phyloP scores from a whole-genome alignment of 2,113 vertebrate species.

The Phalacrocorax brasilianus region DNA sequence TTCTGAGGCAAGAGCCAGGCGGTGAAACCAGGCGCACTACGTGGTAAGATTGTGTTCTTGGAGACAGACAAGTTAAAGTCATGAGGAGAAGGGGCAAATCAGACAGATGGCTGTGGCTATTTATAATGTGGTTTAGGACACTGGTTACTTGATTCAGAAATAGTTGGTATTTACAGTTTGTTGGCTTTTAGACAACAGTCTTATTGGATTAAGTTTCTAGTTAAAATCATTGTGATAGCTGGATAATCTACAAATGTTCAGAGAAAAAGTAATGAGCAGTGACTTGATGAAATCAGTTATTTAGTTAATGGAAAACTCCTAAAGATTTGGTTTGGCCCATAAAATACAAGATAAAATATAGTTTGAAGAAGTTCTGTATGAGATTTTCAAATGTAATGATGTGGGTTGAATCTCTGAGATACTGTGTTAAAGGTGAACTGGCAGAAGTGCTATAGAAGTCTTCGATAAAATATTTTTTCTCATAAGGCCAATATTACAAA shows the following conservation, averaged over 20 bases:
- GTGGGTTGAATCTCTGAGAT: neutral
- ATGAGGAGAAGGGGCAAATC: slow-evolving; percentile 49
- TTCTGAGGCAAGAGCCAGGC: neutral
- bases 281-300: neutral
- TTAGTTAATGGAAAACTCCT: neutral
- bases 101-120: slow-evolving; percentile 49
- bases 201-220: neutral
- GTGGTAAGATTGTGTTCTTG: neutral
- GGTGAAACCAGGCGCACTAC: fast-evolving
- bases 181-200: neutral
- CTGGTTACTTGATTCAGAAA: slow-evolving; percentile 36
- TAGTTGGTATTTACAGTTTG: slow-evolving; percentile 55
- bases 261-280: neutral
- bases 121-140: slow-evolving; percentile 51
- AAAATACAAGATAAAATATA: neutral
- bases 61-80: slow-evolving; percentile 30
- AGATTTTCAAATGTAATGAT: neutral
- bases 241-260: neutral
- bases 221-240: neutral
- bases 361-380: neutral
- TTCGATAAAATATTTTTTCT: neutral
- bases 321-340: neutral
- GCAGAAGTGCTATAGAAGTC: neutral
- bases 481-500: neutral
- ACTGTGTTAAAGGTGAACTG: neutral